Evolutionary conservation across 2,888 invertebrate genomes (phyloP).

Genomic region (Drosophila leonis): DNA sequence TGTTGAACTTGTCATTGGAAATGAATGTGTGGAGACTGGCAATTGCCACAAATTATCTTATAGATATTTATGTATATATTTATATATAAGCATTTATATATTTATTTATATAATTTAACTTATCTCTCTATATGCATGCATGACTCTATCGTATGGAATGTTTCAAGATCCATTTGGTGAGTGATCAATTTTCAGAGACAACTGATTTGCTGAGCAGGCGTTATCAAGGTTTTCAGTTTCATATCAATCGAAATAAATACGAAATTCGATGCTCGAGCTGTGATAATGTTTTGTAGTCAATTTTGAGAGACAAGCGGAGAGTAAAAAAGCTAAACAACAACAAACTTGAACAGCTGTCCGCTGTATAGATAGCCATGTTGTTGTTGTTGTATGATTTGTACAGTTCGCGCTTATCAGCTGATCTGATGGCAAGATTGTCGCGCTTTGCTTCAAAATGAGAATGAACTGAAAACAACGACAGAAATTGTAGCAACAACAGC

Average conservation of each 20-base stretch:
- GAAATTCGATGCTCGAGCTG: slow-evolving; percentile 70
- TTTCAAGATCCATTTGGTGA: slow-evolving; percentile 7
- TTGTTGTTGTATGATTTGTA: slow-evolving; percentile 77
- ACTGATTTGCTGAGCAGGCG: slow-evolving; percentile 42
- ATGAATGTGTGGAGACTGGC: neutral
- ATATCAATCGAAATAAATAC: slow-evolving; percentile 62
- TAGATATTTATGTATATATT: neutral
- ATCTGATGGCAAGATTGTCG: slow-evolving; percentile 81
- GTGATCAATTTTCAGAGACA: slow-evolving; percentile 25
- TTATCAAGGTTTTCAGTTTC: slow-evolving; percentile 30
- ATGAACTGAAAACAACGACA: slow-evolving; percentile 72
- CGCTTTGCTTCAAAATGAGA: slow-evolving; percentile 81
- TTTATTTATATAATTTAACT: neutral
- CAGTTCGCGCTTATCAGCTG: slow-evolving; percentile 76
- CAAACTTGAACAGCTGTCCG: slow-evolving; percentile 67
- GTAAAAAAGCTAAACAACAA: slow-evolving; percentile 41
- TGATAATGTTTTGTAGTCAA: slow-evolving; percentile 75
- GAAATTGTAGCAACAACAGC: slow-evolving; percentile 62
- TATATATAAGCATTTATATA: neutral
- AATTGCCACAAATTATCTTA: neutral
- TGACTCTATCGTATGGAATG: slow-evolving; percentile 45
- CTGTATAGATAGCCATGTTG: slow-evolving; percentile 42
- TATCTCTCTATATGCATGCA: slow-evolving; percentile 5
- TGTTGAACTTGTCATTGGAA: slow-evolving; percentile 2
- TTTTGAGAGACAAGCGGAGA: slow-evolving; percentile 56